phyloP scores from a whole-genome alignment of 1,140 invertebrate species.

The Samia ricini region DNA sequence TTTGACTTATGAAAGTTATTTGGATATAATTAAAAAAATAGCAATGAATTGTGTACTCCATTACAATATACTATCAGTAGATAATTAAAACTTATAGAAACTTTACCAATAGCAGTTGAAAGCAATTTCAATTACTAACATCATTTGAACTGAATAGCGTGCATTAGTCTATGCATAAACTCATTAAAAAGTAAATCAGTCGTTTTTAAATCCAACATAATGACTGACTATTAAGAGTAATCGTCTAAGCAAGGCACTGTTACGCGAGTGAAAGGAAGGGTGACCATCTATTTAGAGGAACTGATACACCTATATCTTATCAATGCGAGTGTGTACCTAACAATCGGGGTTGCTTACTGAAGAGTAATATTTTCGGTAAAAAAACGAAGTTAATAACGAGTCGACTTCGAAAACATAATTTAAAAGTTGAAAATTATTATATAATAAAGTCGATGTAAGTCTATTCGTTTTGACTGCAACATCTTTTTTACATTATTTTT shows the following conservation, averaged over 20 bases:
- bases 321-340: slow-evolving; percentile 44
- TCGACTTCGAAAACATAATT: too few relatives aligned
- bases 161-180: slow-evolving; percentile 7
- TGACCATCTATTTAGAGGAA: slow-evolving; percentile 65
- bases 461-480: too few relatives aligned
- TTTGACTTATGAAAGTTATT: background rate
- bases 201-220: slow-evolving; percentile 7
- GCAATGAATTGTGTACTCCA: background rate
- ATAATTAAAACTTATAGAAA: background rate
- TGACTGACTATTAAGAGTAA: slow-evolving; percentile 17
- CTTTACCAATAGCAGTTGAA: background rate
- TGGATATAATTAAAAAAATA: background rate
- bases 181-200: slow-evolving; percentile 11
- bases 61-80: too few relatives aligned
- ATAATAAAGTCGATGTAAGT: too few relatives aligned
- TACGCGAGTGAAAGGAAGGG: slow-evolving; percentile 71
- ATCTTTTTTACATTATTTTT: too few relatives aligned
- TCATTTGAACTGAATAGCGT: background rate
- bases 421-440: too few relatives aligned
- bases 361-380: background rate
- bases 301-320: slow-evolving; percentile 57
- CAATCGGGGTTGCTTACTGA: background rate
- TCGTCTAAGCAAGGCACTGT: slow-evolving; percentile 45
- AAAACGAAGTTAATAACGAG: background rate
- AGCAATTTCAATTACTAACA: slow-evolving; percentile 1